A percentile compares a stretch with the other conserved stretches of the same genome.
phyloP scores from a whole-genome alignment of 2,888 invertebrate species.

The Crossocerus cetratus region DNA sequence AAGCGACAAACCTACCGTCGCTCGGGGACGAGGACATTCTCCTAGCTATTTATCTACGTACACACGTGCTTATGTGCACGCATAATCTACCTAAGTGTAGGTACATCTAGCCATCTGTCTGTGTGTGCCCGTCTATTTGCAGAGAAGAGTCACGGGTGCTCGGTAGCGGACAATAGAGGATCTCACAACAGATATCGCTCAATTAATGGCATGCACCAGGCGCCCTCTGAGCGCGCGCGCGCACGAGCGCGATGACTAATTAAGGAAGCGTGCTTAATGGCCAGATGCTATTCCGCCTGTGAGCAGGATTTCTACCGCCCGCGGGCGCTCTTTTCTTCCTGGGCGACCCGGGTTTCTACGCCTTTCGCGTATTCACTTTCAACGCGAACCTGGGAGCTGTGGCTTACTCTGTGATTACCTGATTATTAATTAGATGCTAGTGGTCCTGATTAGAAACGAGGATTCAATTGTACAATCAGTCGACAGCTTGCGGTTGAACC shows the following conservation, averaged over 20 bases:
- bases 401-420: constrained; percentile 1
- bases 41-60: too few relatives aligned
- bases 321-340: too few relatives aligned
- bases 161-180: not conserved
- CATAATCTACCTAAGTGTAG: not conserved
- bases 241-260: not conserved
- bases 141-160: not conserved
- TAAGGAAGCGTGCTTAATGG: not conserved
- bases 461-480: too few relatives aligned
- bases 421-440: not conserved
- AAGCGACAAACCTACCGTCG: constrained; percentile 25
- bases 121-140: too few relatives aligned
- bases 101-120: not conserved
- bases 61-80: too few relatives aligned
- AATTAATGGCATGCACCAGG: constrained; percentile 10
- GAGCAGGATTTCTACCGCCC: too few relatives aligned
- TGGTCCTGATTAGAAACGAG: too few relatives aligned
- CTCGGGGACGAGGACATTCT: constrained; percentile 12
- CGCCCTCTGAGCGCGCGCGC: constrained; percentile 7
- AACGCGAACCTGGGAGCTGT: not conserved
- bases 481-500: too few relatives aligned
- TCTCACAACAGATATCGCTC: constrained; percentile 20
- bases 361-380: not conserved
- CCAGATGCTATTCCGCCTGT: not conserved
- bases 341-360: too few relatives aligned